phyloP scores from a whole-genome alignment of 2,797 vertebrate genomes.

The Urocyon cinereoargenteus region DNA sequence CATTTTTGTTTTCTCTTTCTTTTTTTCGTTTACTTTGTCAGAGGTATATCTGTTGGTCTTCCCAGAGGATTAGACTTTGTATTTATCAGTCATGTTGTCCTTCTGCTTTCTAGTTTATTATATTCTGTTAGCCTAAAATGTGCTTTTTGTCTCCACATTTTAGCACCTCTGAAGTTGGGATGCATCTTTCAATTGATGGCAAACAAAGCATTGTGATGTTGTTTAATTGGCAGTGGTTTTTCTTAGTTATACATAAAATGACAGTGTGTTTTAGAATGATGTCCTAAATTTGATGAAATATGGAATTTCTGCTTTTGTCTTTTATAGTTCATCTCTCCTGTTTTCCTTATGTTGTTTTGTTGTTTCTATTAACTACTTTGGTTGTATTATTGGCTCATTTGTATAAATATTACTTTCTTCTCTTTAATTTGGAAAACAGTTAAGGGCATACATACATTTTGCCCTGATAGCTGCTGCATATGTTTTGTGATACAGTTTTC shows the following conservation, averaged over 20 bases:
- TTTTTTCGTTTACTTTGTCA: conserved; percentile 28
- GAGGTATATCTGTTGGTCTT: conserved; percentile 10
- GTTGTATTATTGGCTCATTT: conserved; percentile 36
- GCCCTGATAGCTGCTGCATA: background rate
- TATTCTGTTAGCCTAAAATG: background rate
- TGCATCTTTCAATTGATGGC: background rate
- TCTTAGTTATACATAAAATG: background rate
- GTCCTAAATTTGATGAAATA: conserved; percentile 12
- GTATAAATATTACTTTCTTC: background rate
- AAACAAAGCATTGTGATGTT: background rate
- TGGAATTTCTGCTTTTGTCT: background rate
- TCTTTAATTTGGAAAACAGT: background rate
- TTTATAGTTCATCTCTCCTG: background rate
- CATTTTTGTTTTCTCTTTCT: background rate
- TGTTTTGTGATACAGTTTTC: background rate
- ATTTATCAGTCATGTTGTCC: background rate
- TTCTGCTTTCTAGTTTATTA: background rate
- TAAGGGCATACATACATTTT: background rate
- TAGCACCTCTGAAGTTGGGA: background rate
- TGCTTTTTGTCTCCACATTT: background rate
- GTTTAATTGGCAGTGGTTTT: background rate
- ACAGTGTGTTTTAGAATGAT: background rate
- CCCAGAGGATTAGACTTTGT: background rate
- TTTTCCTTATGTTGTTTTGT: background rate
- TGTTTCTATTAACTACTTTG: background rate